Conservation (phyloP, 2,888 invertebrate genomes). For the Carcina quercana region DNA sequence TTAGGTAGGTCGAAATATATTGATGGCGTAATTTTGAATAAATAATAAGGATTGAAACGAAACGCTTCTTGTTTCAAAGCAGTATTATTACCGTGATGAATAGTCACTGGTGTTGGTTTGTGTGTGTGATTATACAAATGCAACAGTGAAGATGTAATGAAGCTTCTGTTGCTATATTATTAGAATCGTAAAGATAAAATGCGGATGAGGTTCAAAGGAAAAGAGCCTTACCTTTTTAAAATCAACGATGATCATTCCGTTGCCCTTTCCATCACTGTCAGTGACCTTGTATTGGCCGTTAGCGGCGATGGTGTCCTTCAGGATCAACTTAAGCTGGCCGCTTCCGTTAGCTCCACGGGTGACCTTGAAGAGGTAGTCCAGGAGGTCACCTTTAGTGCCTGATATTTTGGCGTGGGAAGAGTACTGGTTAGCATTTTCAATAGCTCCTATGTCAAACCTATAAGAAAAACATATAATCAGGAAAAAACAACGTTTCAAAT, state of each 20-base stretch:
- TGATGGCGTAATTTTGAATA: too few relatives aligned
- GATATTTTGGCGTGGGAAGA: slow-evolving; percentile 71
- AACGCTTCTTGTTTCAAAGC: too few relatives aligned
- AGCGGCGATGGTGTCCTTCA: slow-evolving; percentile 76
- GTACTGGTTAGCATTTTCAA: slow-evolving; percentile 51
- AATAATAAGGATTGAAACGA: too few relatives aligned
- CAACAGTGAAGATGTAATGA: too few relatives aligned
- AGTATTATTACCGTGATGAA: too few relatives aligned
- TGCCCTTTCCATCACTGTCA: slow-evolving; percentile 78
- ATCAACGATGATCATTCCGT: slow-evolving; percentile 72
- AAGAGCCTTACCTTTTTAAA: slow-evolving; percentile 72
- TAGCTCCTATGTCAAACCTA: slow-evolving; percentile 63
- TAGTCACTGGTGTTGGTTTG: too few relatives aligned
- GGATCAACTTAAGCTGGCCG: slow-evolving; percentile 69
- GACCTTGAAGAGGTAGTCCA: slow-evolving; percentile 73
- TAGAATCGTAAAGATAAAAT: too few relatives aligned
- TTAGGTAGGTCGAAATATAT: too few relatives aligned
- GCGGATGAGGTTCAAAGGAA: too few relatives aligned
- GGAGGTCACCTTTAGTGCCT: slow-evolving; percentile 53
- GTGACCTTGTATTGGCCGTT: slow-evolving; percentile 77
- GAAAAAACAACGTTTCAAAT: too few relatives aligned
- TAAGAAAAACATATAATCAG: not conserved
- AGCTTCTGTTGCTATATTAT: too few relatives aligned
- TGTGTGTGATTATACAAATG: too few relatives aligned
- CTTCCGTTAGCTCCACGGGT: slow-evolving; percentile 48